These are phyloP conservation scores for Pseudochirops corinnae DNA, from an alignment of 2,797 vertebrate genomes.

Conservation along the genomic window DNA sequence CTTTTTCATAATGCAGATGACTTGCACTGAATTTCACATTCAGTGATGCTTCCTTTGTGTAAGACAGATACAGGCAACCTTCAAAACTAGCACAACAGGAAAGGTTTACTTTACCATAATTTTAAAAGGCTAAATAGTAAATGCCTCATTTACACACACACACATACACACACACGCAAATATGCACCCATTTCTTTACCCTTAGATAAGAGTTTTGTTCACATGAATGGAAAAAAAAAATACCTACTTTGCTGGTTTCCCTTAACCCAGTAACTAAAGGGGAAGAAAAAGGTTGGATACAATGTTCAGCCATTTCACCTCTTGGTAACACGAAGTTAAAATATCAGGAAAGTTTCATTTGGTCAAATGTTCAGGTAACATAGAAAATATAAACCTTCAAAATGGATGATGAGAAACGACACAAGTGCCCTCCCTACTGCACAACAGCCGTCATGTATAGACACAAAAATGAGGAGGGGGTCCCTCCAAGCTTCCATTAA, in stretches of 20 bases:
- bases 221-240: neutral
- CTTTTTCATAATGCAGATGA: conserved; percentile 20
- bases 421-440: conserved; percentile 21
- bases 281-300: neutral
- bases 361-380: neutral
- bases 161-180: no score
- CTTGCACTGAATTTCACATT: neutral
- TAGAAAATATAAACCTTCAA: conserved; percentile 40
- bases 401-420: conserved; percentile 35
- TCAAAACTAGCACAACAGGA: conserved; percentile 17
- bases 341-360: conserved; percentile 3
- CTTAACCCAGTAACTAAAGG: neutral
- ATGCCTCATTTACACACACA: neutral
- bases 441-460: conserved; percentile 53
- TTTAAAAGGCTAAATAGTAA: conserved; percentile 14
- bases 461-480: conserved; percentile 36
- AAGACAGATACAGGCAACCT: neutral
- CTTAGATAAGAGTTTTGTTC: neutral
- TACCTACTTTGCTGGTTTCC: neutral
- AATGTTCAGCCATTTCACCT: neutral
- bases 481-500: conserved; percentile 79
- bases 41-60: neutral
- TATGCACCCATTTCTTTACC: neutral
- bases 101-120: conserved; percentile 39
- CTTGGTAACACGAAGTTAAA: conserved; percentile 17